A percentile compares a stretch with the other conserved stretches of the same genome.
Conservation (phyloP, 2,113 vertebrate species). For the Coracopsis vasa region DNA sequence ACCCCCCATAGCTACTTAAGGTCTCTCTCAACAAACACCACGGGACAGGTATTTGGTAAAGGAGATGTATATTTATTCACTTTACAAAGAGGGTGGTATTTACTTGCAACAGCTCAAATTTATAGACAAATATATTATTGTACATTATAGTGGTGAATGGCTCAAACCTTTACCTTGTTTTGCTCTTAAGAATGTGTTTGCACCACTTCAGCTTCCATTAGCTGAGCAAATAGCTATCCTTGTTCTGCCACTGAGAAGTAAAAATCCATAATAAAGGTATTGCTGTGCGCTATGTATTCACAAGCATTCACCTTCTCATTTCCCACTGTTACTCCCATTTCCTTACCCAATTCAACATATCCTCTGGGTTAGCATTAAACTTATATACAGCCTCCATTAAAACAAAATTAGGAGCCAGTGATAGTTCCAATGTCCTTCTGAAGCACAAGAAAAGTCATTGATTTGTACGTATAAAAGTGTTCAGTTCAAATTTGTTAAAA, state of each 20-base stretch:
- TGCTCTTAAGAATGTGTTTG: conserved; percentile 49
- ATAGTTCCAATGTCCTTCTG: conserved; percentile 54
- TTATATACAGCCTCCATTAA: conserved; percentile 61
- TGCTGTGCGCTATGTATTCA: conserved; percentile 58
- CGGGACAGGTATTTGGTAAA: conserved; percentile 73
- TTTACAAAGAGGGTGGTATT: conserved; percentile 84
- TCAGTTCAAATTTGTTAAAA: conserved; percentile 62
- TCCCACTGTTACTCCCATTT: neutral
- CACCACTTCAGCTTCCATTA: conserved; percentile 56
- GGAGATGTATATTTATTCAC: conserved; percentile 84
- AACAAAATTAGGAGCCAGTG: conserved; percentile 52
- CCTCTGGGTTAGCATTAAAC: conserved; percentile 46
- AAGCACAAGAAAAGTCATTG: conserved; percentile 65
- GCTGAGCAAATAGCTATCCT: conserved; percentile 49
- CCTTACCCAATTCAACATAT: neutral
- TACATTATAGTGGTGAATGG: conserved; percentile 75
- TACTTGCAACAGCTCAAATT: conserved; percentile 79
- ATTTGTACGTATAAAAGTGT: conserved; percentile 74
- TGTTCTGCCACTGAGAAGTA: conserved; percentile 52
- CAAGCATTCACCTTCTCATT: conserved; percentile 49
- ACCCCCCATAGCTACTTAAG: neutral
- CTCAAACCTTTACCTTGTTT: conserved; percentile 59
- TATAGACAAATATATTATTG: conserved; percentile 84
- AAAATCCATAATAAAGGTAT: conserved; percentile 54
- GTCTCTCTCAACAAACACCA: conserved; percentile 61